Conservation (phyloP, 2,888 invertebrate genomes). For the Malthinus flaveolus region DNA sequence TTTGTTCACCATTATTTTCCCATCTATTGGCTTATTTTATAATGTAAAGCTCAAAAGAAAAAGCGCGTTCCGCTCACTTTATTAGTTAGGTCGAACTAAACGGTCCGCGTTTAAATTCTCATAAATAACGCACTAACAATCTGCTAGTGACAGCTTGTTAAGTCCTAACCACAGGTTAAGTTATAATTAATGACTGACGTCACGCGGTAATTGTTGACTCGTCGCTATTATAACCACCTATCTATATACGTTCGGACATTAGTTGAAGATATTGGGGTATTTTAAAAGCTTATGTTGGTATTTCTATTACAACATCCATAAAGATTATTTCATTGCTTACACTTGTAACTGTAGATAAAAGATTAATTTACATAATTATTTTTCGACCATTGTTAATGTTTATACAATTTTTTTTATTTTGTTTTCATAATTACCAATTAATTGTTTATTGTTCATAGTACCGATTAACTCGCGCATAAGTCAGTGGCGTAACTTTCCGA, state of each 20-base stretch:
- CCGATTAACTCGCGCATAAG: too few relatives aligned
- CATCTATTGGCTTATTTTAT: too few relatives aligned
- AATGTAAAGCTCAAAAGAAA: too few relatives aligned
- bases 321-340: neutral
- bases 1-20: too few relatives aligned
- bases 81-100: constrained; percentile 38
- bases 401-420: neutral
- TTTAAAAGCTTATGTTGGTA: constrained; percentile 48
- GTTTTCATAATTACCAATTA: neutral
- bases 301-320: constrained; percentile 16
- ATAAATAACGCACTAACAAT: constrained; percentile 59
- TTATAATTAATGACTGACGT: constrained; percentile 59
- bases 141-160: constrained; percentile 59
- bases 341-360: constrained; percentile 4
- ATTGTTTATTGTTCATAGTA: neutral
- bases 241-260: constrained; percentile 47
- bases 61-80: constrained; percentile 29
- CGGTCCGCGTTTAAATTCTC: constrained; percentile 56
- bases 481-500: too few relatives aligned
- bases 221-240: constrained; percentile 47
- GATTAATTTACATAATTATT: constrained; percentile 8
- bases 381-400: neutral
- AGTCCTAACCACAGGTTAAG: constrained; percentile 59
- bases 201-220: constrained; percentile 56
- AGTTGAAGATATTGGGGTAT: constrained; percentile 52